Conservation (phyloP, 2,888 invertebrate species). For the Xiphydria camelus region DNA sequence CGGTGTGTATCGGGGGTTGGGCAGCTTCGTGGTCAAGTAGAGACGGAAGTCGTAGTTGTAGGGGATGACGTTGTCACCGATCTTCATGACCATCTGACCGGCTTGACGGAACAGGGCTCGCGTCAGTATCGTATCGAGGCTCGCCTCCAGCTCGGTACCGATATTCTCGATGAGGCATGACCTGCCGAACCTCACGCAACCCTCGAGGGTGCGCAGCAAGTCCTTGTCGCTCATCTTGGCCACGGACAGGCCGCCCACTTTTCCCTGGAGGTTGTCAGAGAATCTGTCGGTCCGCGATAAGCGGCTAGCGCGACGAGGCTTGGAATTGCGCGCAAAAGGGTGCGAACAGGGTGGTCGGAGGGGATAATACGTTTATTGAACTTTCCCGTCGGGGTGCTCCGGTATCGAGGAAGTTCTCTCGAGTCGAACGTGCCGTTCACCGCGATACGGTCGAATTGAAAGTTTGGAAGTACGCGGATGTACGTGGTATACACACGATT, state of each 20-base stretch:
- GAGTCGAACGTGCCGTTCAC: too few species aligned
- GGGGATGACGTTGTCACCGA: conserved; percentile 85
- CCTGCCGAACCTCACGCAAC: conserved; percentile 74
- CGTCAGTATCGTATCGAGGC: conserved; percentile 80
- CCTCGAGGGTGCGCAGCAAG: conserved; percentile 70
- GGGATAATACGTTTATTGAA: background rate
- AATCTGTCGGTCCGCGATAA: too few species aligned
- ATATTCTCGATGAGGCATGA: conserved; percentile 83
- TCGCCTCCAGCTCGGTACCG: conserved; percentile 81
- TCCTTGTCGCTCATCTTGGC: conserved; percentile 75
- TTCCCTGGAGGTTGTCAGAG: too few species aligned
- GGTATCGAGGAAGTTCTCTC: too few species aligned
- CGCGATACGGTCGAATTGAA: too few species aligned
- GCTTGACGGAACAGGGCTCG: conserved; percentile 81
- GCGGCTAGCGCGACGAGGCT: too few species aligned
- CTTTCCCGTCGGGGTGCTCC: background rate
- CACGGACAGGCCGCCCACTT: conserved; percentile 69
- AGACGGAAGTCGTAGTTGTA: conserved; percentile 78
- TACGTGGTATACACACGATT: too few species aligned
- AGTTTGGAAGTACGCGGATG: too few species aligned
- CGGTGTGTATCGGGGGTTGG: conserved; percentile 88
- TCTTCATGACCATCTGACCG: conserved; percentile 73
- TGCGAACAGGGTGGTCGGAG: too few species aligned
- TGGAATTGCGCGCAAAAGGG: too few species aligned
- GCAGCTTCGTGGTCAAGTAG: conserved; percentile 84